These are phyloP conservation scores for Salminus brasiliensis DNA, from an alignment of 2,113 vertebrate genomes.

Conservation along the genomic window DNA sequence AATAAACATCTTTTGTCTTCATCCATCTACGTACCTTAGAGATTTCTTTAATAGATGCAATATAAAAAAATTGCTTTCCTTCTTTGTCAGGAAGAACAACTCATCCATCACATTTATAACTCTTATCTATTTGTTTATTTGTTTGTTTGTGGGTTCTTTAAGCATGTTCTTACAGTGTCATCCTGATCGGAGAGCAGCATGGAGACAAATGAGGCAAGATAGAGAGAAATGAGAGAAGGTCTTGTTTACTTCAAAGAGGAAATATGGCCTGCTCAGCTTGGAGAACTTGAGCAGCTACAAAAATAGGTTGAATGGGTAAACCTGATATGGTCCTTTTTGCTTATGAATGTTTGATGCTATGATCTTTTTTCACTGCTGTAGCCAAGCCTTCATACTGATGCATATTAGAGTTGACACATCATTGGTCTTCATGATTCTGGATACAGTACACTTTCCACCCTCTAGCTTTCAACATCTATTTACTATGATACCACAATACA, in stretches of 20 bases:
- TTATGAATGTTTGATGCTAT: slow-evolving; percentile 39
- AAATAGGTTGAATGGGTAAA: neutral
- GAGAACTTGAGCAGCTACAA: neutral
- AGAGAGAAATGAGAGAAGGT: neutral
- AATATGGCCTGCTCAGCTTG: neutral
- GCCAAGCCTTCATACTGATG: slow-evolving; percentile 42
- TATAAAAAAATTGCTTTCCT: neutral
- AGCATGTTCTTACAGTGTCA: neutral
- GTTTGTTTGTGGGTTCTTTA: neutral
- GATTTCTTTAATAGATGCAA: neutral
- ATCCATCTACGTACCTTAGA: neutral
- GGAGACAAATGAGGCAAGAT: neutral
- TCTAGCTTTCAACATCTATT: slow-evolving; percentile 46
- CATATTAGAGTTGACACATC: slow-evolving; percentile 56
- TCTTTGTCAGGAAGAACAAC: neutral
- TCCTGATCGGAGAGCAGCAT: neutral
- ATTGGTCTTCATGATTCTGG: slow-evolving; percentile 44
- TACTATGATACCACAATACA: neutral
- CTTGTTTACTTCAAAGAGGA: neutral
- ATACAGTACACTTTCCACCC: slow-evolving; percentile 33
- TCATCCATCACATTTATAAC: neutral
- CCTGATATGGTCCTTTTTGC: neutral
- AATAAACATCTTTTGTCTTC: neutral
- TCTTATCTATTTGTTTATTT: neutral
- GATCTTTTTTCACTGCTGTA: slow-evolving; percentile 24